Conservation (phyloP, 1,140 invertebrate genomes). For the Aethina tumida region DNA sequence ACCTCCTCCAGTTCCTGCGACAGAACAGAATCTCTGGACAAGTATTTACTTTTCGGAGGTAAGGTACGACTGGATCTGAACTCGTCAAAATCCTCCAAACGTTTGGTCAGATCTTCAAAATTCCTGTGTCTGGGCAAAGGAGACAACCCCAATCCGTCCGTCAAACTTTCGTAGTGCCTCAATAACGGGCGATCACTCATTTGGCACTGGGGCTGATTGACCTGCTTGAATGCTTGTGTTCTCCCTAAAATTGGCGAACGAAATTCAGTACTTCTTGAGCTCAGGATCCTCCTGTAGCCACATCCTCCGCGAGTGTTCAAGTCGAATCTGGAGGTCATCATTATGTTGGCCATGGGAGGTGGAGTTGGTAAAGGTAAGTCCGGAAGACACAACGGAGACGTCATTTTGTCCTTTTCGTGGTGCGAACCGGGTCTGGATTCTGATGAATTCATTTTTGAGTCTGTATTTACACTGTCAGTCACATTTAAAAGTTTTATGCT, state of each 20-base stretch:
- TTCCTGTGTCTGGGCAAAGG: slow-evolving; percentile 24
- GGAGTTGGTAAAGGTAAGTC: slow-evolving; percentile 34
- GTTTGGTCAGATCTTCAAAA: slow-evolving; percentile 17
- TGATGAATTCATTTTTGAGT: slow-evolving; percentile 8
- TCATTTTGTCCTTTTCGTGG: slow-evolving; percentile 12
- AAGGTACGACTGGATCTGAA: background rate
- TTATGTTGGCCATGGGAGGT: slow-evolving; percentile 33
- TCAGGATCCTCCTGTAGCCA: slow-evolving; percentile 26
- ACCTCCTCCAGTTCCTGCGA: slow-evolving; percentile 32
- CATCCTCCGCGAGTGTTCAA: slow-evolving; percentile 20
- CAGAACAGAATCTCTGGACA: slow-evolving; percentile 25
- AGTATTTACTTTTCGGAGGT: slow-evolving; percentile 22
- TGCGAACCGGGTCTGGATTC: slow-evolving; percentile 4
- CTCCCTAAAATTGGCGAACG: slow-evolving; percentile 26
- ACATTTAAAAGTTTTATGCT: slow-evolving; percentile 5
- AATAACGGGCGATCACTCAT: no score
- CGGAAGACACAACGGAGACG: slow-evolving; percentile 21
- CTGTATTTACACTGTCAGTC: slow-evolving; percentile 5
- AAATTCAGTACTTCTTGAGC: slow-evolving; percentile 23
- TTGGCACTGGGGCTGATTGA: slow-evolving; percentile 8
- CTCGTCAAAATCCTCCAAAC: slow-evolving; percentile 11
- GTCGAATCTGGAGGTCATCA: slow-evolving; percentile 29
- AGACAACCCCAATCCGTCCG: slow-evolving; percentile 18
- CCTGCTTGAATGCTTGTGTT: slow-evolving; percentile 14
- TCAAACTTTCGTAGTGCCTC: slow-evolving; percentile 11